Base-by-base conservation (phyloP, 2,888 invertebrate genomes). In the Thyatira batis region DNA sequence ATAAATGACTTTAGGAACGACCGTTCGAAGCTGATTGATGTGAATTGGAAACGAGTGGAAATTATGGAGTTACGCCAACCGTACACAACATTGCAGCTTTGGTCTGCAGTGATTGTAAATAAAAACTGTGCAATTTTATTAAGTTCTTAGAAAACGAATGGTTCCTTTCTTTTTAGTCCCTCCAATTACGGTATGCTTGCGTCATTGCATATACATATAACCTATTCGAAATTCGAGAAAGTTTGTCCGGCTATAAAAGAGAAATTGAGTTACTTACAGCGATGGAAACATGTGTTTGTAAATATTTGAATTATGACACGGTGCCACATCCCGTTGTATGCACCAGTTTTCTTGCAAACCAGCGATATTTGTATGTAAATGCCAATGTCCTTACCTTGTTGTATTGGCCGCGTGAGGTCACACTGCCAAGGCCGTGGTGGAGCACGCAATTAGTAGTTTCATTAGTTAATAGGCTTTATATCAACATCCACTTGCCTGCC, bases 391-490 rank as follows among this genome's bases (percentile, higher is more conserved):
- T 80, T 74, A 80, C 58, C 69, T 59, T 57, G 67, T 61, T 63
- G 66, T 57, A 67, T 60, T 63, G 66, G 63, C 71, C 61, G 69
- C 56, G 61, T 74, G 78, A 83, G 84, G 86, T 83, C 76, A 71
- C 60, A 56, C 57, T 65, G 61, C 66, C 80, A 85, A 86, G 86
- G 85, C 65, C 80, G 66, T 58, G 54, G 67, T 60, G 69, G 71
- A 75, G 65, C 74, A 78, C 74, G 76, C 81, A 81, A 85, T 85
- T 84, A 86, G 79, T 67, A 65, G 71, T 68, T 71, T 79, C 80
- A 80, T 80, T 82, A 76, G 72, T 78, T 60, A 45, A 23, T 45
- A 45, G 82, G 82, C 79, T 84, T 85, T 84, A 65, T 73, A 73
- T 48, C 46, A 72, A 64, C 61, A 46, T 28, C 66, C 60, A 62